Evolutionary conservation across 2,888 invertebrate genomes (phyloP), one percentile per base, ranked within the genome.

Genomic region (Synanthedon vespiformis): DNA sequence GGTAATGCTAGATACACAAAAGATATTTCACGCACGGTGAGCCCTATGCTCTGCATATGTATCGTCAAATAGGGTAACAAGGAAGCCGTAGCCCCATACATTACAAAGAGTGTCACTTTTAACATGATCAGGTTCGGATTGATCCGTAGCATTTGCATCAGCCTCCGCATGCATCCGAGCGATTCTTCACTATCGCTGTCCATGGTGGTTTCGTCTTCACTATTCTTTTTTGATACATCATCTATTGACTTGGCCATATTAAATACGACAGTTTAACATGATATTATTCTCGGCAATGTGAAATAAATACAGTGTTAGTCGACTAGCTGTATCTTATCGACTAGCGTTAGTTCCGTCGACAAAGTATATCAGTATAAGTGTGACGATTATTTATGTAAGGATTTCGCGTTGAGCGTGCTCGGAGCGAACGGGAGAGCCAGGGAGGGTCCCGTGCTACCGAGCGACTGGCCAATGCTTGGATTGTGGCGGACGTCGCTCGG

Each of bases 31-130:
- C 94, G 93, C 60, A 95, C 92, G 50, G 94, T 93, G 55, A 96
- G 88, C 56, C 96, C 96, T 72, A 96, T 92, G 68, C 94, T 92
- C 80, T 94, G 94, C 96, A 96, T 96, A 83, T 95, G 96, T 61
- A 96, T 93, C 2, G 95, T 94, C 67, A 96, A 82, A 76, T 95
- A 96, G 0, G 96, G 96, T 54, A 96, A 80, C 52, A 96, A 88
- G 6, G 94, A 94, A 52, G 95, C 94, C 40, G 94, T 93, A 51
- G 94, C 95, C 74, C 95, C 94, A 72, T 94, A 94, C 90, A 94
- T 92, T 64, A 94, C 92, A 76, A 95, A 95, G 10, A 95, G 83
- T 40, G 94, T 93, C 64, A 94, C 88, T 89, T 95, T 95, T 65
- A 95, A 80, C 91, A 94, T 93, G 58, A 95, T 88, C 65, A 94